phyloP scores from a whole-genome alignment of 2,113 vertebrate species.

The Megaceryle maxima region DNA sequence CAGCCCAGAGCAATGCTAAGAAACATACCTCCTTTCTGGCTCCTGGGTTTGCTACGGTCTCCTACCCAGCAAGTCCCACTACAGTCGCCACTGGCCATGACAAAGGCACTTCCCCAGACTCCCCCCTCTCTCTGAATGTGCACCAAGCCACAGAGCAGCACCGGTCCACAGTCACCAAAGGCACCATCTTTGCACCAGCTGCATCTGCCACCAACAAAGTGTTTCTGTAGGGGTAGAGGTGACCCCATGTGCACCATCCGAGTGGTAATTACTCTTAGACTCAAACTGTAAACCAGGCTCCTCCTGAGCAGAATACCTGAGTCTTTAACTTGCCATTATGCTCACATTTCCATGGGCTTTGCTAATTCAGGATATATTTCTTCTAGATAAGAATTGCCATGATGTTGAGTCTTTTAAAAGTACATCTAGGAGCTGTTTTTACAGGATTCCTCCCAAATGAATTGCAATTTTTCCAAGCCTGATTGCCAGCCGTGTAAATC shows the following conservation, averaged over 20 bases:
- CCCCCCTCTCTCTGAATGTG: not conserved
- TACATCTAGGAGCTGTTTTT: not conserved
- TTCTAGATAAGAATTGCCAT: not conserved
- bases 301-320: not conserved
- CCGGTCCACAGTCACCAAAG: fast-evolving
- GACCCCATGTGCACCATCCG: fast-evolving
- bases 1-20: not conserved
- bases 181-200: not conserved
- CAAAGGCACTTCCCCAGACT: not conserved
- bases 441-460: not conserved
- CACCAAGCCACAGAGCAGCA: not conserved
- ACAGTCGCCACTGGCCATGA: not conserved
- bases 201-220: not conserved
- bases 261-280: not conserved
- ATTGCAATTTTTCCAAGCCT: not conserved
- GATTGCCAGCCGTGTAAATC: not conserved
- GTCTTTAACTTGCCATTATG: not conserved
- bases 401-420: not conserved
- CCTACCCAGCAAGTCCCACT: not conserved
- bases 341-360: not conserved
- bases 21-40: not conserved
- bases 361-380: not conserved
- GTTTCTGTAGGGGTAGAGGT: not conserved
- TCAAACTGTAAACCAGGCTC: not conserved
- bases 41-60: not conserved